Evolutionary conservation across 2,888 invertebrate species (phyloP).

Genomic region (Eupithecia inturbata): DNA sequence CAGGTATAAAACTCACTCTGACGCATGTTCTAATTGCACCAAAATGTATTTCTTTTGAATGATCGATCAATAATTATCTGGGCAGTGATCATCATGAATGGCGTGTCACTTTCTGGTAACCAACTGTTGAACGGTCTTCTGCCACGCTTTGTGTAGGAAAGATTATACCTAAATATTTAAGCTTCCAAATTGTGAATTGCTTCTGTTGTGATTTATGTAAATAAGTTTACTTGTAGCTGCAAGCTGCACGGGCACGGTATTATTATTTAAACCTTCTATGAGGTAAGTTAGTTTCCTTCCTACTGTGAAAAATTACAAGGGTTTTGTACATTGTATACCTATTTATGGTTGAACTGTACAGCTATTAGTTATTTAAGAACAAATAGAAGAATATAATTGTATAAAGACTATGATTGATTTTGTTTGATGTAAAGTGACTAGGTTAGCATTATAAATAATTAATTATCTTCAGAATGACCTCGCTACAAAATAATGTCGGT

Average conservation of each 20-base stretch:
- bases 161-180: not conserved
- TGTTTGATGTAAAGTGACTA: slow-evolving; percentile 43
- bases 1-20: not conserved
- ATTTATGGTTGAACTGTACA: not conserved
- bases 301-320: not conserved
- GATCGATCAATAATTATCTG: not conserved
- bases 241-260: not conserved
- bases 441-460: slow-evolving; percentile 53
- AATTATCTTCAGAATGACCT: slow-evolving; percentile 52
- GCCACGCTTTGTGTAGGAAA: not conserved
- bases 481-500: slow-evolving; percentile 47
- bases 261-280: not conserved
- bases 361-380: slow-evolving; percentile 35
- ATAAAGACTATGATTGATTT: slow-evolving; percentile 35
- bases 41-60: no score
- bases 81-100: not conserved
- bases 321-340: not conserved
- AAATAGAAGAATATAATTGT: slow-evolving; percentile 53
- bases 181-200: not conserved
- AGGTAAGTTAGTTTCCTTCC: not conserved
- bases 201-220: slow-evolving; percentile 1
- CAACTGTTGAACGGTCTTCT: not conserved
- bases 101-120: not conserved
- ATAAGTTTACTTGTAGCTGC: not conserved
- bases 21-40: no score